Evolutionary conservation across 2,113 vertebrate genomes (phyloP), one percentile per base, ranked within the genome.

Genomic region (Xenotilapia flavipinnis): DNA sequence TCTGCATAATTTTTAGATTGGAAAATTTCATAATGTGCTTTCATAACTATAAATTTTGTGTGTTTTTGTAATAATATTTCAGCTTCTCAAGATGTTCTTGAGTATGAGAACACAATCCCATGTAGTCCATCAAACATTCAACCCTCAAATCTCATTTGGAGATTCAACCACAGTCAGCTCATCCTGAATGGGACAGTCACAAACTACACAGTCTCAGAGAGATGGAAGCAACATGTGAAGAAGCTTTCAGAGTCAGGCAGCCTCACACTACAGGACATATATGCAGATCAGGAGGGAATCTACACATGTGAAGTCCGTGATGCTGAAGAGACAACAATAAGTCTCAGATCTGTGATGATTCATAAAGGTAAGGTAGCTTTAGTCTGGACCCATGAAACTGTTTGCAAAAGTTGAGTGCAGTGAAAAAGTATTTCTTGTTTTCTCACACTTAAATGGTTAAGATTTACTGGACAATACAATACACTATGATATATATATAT

Each of bases 101-200:
- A 28, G 5, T 9, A 33, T 60, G 56, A 60, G 8, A 10, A 60
- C 56, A 60, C 56, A 60, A 60, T 60, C 28, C 2, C 28, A 60
- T 60, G 56, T 3, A 60, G 56, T 4, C 2, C 21, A 6, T 33
- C 51, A 17, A 14, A 53, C 9, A 1, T 6, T 33, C 0, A 0
- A 60, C 3, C 10, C 15, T 33, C 9, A 60, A 33, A 33, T 60
- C 56, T 60, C 15, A 4, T 33, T 2, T 93, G 91, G 91, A 87
- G n/a, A 11, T 93, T 90, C 62, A 90, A 90, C 17, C 5, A 81
- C 31, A 70, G 3, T 10, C 12, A 85, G 12, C 4, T 45, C 60
- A 85, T 93, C 36, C 19, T 90, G 79, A 4, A 0, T 0, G n/a
- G 14, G 51, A 38, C 8, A 0, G 4, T 4, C 0, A 2, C 9